Conservation (phyloP, 2,797 vertebrate genomes). For the Eulemur coronatus region DNA sequence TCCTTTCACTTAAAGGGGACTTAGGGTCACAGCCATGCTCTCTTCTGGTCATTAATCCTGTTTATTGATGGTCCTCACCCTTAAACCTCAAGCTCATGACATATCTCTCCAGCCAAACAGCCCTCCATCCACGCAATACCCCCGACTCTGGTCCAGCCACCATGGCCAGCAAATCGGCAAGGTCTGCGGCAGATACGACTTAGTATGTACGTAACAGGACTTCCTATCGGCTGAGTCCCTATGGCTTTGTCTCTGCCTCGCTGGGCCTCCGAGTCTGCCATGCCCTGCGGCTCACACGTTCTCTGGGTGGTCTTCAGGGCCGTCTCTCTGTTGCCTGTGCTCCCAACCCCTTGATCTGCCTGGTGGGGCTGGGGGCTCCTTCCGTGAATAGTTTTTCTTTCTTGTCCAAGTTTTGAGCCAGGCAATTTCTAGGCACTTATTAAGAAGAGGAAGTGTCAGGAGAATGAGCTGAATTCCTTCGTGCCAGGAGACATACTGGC, state of each 20-base stretch:
- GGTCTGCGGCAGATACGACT: not conserved
- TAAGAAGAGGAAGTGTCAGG: not conserved
- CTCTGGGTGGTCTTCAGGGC: not conserved
- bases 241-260: not conserved
- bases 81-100: not conserved
- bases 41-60: not conserved
- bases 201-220: not conserved
- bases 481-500: not conserved
- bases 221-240: not conserved
- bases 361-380: not conserved
- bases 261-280: not conserved
- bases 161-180: not conserved
- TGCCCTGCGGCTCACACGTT: too few relatives aligned
- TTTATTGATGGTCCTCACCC: not conserved
- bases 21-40: not conserved
- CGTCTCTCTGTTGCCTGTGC: too few relatives aligned
- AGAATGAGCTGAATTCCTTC: not conserved
- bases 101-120: not conserved
- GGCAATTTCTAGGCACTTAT: not conserved
- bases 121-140: not conserved
- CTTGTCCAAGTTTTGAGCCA: not conserved
- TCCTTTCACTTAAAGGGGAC: not conserved
- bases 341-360: not conserved
- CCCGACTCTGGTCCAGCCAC: not conserved
- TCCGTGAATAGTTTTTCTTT: not conserved